Evolutionary conservation across 2,113 vertebrate species (phyloP), one percentile per base, ranked within the genome.

Genomic region (Geothlypis trichas): DNA sequence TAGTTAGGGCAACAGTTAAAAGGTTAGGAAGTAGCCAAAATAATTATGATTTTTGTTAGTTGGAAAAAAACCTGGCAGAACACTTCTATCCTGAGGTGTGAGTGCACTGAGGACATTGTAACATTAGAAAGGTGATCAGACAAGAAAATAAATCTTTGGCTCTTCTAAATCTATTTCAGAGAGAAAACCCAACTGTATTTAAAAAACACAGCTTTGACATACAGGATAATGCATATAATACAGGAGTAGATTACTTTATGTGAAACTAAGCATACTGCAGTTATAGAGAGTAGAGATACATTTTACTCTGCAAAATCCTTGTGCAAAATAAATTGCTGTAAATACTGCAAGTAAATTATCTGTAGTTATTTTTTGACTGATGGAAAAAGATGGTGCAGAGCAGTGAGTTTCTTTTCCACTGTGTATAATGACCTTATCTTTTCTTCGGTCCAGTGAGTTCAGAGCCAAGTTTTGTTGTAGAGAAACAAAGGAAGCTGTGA

Each of bases 11-110:
- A 92, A 65, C 76, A 87, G 49, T 91, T 71, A 67, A 47, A 77
- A 89, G 24, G 59, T 59, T 88, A 89, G 80, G 63, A 81, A 89
- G 49, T 81, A 54, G 87, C 55, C 87, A 95, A 95, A 91, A 95
- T 62, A 94, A 67, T 82, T 46, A 87, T 78, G 39, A 76, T 51
- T 93, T 95, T 75, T 82, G 24, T 73, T 69, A 13, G 41, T 83
- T 89, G 75, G 24, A 35, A 78, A 51, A 67, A 87, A 3, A 1
- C 11, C 13, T 10, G 2, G 42, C n/a, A 69, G 46, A 85, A 87
- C 27, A 55, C 24, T 81, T 73, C 41, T 77, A 27, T 59, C 39
- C 51, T 77, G 82, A 71, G 68, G 61, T 37, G 22, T 47, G 47
- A 92, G 66, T 2, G 1, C n/a, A 24, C 41, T 46, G 20, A 58